A percentile compares a stretch with the other conserved stretches of the same genome.
Evolutionary conservation across 2,113 vertebrate genomes (phyloP).

Genomic region (Colossoma macropomum): DNA sequence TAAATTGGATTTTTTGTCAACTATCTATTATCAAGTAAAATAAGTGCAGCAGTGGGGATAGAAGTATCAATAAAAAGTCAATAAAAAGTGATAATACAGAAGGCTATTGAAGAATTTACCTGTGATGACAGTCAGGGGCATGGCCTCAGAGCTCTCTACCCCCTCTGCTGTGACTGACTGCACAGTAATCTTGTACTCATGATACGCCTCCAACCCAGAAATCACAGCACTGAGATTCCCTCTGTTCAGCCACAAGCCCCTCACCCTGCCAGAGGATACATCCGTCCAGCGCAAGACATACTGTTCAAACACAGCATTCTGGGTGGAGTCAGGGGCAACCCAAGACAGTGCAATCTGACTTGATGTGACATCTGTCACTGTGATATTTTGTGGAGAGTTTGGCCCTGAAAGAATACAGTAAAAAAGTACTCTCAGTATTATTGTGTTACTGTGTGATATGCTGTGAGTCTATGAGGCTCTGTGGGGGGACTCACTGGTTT

Average conservation of each 20-base stretch:
- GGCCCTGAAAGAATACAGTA: conserved; percentile 73
- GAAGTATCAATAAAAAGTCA: background rate
- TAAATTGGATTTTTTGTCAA: too few relatives aligned
- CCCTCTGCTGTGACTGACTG: conserved; percentile 75
- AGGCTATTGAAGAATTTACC: conserved; percentile 66
- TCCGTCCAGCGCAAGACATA: conserved; percentile 78
- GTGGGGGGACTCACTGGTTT: conserved; percentile 81
- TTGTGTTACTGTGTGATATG: background rate
- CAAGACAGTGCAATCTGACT: conserved; percentile 79
- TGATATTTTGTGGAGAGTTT: conserved; percentile 74
- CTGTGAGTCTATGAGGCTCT: background rate
- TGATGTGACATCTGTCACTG: conserved; percentile 66
- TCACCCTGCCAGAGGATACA: conserved; percentile 60
- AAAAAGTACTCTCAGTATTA: background rate
- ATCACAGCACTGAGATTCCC: conserved; percentile 72
- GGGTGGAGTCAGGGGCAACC: conserved; percentile 65
- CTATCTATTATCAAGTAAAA: background rate
- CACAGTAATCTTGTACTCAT: conserved; percentile 79
- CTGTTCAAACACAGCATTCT: conserved; percentile 66
- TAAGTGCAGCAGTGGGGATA: background rate
- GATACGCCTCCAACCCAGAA: conserved; percentile 75
- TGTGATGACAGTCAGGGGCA: conserved; percentile 74
- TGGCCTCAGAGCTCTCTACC: conserved; percentile 75
- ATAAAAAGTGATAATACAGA: background rate
- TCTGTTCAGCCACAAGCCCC: conserved; percentile 62